phyloP scores from a whole-genome alignment of 2,797 vertebrate species.

The Xiphorhynchus erythropygius region DNA sequence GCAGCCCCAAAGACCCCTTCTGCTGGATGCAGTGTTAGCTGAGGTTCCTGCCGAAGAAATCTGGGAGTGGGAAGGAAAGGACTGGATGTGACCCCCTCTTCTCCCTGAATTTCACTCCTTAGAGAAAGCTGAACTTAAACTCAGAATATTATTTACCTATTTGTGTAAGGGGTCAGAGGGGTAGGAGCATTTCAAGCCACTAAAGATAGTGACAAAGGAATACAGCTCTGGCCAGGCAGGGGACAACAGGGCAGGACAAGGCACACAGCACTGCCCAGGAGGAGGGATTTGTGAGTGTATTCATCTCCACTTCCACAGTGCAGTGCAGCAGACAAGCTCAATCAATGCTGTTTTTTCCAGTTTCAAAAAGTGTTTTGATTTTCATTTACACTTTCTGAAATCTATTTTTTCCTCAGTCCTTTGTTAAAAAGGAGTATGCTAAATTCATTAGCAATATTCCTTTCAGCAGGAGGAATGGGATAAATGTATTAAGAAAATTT shows the following conservation, averaged over 20 bases:
- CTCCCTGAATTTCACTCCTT: background rate
- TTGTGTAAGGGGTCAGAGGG: background rate
- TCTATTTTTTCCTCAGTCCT: background rate
- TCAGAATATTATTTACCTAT: background rate
- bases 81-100: no score
- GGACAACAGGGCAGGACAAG: background rate
- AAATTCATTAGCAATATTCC: background rate
- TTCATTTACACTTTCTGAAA: background rate
- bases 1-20: background rate
- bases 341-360: background rate
- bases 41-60: background rate
- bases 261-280: background rate
- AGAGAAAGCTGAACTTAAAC: background rate
- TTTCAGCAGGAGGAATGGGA: background rate
- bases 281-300: background rate
- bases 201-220: background rate
- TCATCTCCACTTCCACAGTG: background rate
- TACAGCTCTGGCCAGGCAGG: background rate
- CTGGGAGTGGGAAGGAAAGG: background rate
- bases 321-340: background rate
- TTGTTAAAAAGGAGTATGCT: background rate
- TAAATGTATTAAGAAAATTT: background rate
- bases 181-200: background rate
- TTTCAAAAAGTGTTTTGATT: background rate
- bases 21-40: background rate